These are phyloP conservation scores for Sardinella longiceps DNA, from an alignment of 2,797 vertebrate species.

Conservation along the genomic window DNA sequence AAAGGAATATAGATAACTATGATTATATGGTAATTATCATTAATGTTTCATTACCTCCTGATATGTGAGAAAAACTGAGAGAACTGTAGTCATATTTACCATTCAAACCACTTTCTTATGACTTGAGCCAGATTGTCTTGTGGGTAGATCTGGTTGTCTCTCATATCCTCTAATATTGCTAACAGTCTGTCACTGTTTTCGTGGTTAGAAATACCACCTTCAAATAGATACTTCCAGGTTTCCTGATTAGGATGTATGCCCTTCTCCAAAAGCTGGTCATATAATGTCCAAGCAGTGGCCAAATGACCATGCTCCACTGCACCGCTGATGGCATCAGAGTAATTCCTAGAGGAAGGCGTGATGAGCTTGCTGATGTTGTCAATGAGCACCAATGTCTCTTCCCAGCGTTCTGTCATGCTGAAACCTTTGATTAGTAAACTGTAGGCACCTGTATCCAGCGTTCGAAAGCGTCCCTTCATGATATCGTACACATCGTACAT, in stretches of 20 bases:
- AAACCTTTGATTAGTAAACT: constrained; percentile 86
- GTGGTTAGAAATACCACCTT: constrained; percentile 58
- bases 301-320: constrained; percentile 76
- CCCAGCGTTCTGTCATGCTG: constrained; percentile 82
- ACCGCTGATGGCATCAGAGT: constrained; percentile 80
- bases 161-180: constrained; percentile 81
- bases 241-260: constrained; percentile 76
- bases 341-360: constrained; percentile 78
- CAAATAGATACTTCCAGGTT: constrained; percentile 82
- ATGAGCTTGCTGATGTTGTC: constrained; percentile 79
- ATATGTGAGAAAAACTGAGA: not conserved
- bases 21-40: constrained; percentile 5
- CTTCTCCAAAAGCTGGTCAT: constrained; percentile 77
- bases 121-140: constrained; percentile 71
- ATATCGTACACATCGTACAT: constrained; percentile 85
- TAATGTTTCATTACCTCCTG: not conserved
- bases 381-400: constrained; percentile 78
- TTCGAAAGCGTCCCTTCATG: constrained; percentile 81
- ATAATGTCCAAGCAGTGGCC: constrained; percentile 79
- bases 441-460: constrained; percentile 81
- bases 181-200: constrained; percentile 74
- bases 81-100: constrained; percentile 70
- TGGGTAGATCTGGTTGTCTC: constrained; percentile 89
- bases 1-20: constrained; percentile 30
- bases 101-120: constrained; percentile 93